Percentiles rank a stretch among this genome's conserved stretches.
These are phyloP conservation scores for Pongo pygmaeus DNA, from an alignment of 2,113 vertebrate genomes.

Conservation along the genomic window DNA sequence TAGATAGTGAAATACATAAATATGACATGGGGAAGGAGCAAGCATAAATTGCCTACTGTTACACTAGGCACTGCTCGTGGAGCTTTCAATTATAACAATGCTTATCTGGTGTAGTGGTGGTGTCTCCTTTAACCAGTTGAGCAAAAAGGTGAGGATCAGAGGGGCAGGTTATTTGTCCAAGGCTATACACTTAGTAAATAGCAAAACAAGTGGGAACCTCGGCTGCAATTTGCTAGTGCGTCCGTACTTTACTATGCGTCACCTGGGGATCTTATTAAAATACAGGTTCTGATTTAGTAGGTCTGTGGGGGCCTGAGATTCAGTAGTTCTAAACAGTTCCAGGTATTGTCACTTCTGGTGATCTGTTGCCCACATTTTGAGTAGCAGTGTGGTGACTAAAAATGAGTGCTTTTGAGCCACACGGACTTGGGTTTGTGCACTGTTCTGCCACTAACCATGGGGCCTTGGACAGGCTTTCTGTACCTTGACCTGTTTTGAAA, in stretches of 20 bases:
- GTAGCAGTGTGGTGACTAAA: not conserved
- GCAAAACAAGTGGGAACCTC: not conserved
- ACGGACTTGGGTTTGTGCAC: not conserved
- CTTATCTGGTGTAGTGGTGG: not conserved
- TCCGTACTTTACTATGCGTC: not conserved
- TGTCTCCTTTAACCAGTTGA: not conserved
- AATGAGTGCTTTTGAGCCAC: not conserved
- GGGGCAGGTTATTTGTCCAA: not conserved
- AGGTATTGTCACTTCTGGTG: not conserved
- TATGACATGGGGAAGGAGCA: not conserved
- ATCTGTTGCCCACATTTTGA: not conserved
- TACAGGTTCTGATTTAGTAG: not conserved
- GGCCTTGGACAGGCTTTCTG: not conserved
- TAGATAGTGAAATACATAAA: not conserved
- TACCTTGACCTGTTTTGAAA: not conserved
- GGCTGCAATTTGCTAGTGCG: not conserved
- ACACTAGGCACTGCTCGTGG: too few relatives aligned
- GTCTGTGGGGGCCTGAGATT: not conserved
- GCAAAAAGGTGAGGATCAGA: not conserved
- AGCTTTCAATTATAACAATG: not conserved
- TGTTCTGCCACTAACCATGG: not conserved
- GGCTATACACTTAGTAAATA: not conserved
- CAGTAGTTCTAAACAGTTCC: not conserved
- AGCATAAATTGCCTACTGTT: not conserved
- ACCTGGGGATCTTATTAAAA: not conserved